phyloP scores from a whole-genome alignment of 2,113 vertebrate species.

The Atrichornis clamosus region DNA sequence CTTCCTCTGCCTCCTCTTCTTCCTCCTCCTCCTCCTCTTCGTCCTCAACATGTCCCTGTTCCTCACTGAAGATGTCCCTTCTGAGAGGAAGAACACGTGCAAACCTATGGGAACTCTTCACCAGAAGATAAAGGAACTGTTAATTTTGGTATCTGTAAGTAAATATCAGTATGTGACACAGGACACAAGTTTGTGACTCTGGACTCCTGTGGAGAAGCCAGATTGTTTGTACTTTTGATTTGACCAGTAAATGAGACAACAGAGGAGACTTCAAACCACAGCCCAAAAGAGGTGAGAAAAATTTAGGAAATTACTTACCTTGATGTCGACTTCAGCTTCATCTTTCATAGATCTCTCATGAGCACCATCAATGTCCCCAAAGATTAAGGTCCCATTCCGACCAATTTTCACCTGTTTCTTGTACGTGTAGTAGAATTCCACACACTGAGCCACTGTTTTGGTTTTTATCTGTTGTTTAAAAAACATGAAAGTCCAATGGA shows the following conservation, averaged over 20 bases:
- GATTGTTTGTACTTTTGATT: neutral
- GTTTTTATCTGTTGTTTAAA: conserved; percentile 84
- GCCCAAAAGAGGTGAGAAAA: neutral
- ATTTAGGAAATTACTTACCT: conserved; percentile 73
- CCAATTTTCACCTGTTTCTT: conserved; percentile 97
- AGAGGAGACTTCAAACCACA: neutral
- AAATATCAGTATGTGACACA: neutral
- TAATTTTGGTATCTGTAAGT: neutral
- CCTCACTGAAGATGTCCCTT: conserved; percentile 74
- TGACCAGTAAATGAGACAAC: neutral
- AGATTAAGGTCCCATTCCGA: conserved; percentile 87
- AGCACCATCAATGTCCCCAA: conserved; percentile 82
- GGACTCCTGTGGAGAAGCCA: neutral
- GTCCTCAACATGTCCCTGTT: conserved; percentile 58
- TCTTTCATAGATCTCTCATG: conserved; percentile 78
- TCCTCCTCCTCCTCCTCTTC: conserved; percentile 56
- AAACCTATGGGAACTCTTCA: conserved; percentile 81
- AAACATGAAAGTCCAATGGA: neutral
- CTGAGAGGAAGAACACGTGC: conserved; percentile 72
- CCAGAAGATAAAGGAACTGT: conserved; percentile 29
- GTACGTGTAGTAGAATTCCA: conserved; percentile 97
- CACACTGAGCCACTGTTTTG: conserved; percentile 94
- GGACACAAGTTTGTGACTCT: neutral
- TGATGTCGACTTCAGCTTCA: conserved; percentile 86
- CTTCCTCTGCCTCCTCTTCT: conserved; percentile 69